Percentiles rank a stretch among this genome's conserved stretches.
These are phyloP conservation scores for Epirrhoe alternata DNA, from an alignment of 2,888 invertebrate genomes.

Conservation along the genomic window DNA sequence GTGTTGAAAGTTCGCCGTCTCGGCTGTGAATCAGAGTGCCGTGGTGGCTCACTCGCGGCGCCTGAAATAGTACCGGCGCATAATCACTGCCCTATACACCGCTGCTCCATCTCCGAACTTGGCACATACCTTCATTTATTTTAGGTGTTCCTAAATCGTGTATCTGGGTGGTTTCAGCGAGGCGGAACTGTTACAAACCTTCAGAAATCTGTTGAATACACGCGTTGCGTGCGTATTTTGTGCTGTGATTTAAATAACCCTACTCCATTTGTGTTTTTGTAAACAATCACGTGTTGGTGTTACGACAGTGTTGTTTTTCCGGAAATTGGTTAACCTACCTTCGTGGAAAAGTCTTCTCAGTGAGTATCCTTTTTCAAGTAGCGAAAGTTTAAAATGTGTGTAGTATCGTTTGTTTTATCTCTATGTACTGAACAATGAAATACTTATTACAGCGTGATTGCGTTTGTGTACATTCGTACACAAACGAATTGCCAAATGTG, in stretches of 20 bases:
- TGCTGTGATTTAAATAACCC: conserved; percentile 34
- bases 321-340: conserved; percentile 21
- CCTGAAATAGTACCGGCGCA: conserved; percentile 75
- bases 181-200: conserved; percentile 31
- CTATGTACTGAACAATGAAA: conserved; percentile 15
- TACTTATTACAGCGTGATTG: conserved; percentile 14
- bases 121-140: conserved; percentile 60
- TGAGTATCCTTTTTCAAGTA: conserved; percentile 28
- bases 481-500: conserved; percentile 21
- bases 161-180: conserved; percentile 32
- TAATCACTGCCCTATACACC: conserved; percentile 68
- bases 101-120: conserved; percentile 58
- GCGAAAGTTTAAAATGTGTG: too few species aligned
- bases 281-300: conserved; percentile 43
- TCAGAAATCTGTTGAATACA: conserved; percentile 4
- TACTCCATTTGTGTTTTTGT: conserved; percentile 42
- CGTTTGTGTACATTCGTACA: conserved; percentile 27
- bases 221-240: conserved; percentile 25
- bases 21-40: conserved; percentile 75
- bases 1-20: conserved; percentile 72
- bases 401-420: conserved; percentile 18
- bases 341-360: conserved; percentile 22
- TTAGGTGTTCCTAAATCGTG: conserved; percentile 45
- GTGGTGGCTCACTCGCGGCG: conserved; percentile 63
- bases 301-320: conserved; percentile 34